Conservation (phyloP, 2,888 invertebrate species). For the Calliopum simillimum region DNA sequence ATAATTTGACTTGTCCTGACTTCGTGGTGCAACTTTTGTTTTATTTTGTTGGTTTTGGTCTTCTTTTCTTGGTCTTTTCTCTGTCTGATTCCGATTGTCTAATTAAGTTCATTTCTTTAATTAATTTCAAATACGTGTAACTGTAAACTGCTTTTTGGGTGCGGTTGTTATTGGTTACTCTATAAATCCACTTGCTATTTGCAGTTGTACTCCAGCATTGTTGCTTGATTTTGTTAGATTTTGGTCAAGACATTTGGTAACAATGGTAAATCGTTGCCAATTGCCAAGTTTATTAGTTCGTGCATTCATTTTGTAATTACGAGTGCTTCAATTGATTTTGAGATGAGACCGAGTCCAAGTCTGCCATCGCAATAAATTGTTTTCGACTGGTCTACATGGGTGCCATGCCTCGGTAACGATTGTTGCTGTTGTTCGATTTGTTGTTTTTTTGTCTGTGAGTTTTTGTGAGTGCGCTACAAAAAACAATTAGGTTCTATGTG, state of each 20-base stretch:
- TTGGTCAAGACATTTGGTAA: slow-evolving; percentile 24
- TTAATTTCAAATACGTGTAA: slow-evolving; percentile 62
- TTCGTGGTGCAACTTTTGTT: slow-evolving; percentile 23
- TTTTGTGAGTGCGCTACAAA: neutral
- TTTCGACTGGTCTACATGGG: slow-evolving; percentile 9
- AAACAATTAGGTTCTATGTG: neutral
- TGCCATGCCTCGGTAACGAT: neutral
- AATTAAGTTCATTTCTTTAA: slow-evolving; percentile 64
- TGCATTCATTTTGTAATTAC: slow-evolving; percentile 66
- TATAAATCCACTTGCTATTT: slow-evolving; percentile 26
- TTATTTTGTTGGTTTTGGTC: neutral
- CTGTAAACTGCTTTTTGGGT: slow-evolving; percentile 60
- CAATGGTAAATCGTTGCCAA: slow-evolving; percentile 33
- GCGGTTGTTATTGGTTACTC: slow-evolving; percentile 50
- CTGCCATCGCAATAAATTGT: slow-evolving; percentile 44
- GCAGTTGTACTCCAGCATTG: neutral
- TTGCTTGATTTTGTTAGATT: neutral
- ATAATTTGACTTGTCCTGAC: slow-evolving; percentile 4
- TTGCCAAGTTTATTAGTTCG: slow-evolving; percentile 65
- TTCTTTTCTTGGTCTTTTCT: slow-evolving; percentile 5
- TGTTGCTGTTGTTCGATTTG: neutral
- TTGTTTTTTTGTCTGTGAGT: neutral
- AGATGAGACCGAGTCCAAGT: slow-evolving; percentile 47
- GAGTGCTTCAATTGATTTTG: slow-evolving; percentile 62
- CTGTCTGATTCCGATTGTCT: slow-evolving; percentile 44